Percentiles rank a stretch among this genome's conserved stretches.
These are phyloP conservation scores for Aegypius monachus DNA, from an alignment of 2,113 vertebrate species.

Conservation along the genomic window DNA sequence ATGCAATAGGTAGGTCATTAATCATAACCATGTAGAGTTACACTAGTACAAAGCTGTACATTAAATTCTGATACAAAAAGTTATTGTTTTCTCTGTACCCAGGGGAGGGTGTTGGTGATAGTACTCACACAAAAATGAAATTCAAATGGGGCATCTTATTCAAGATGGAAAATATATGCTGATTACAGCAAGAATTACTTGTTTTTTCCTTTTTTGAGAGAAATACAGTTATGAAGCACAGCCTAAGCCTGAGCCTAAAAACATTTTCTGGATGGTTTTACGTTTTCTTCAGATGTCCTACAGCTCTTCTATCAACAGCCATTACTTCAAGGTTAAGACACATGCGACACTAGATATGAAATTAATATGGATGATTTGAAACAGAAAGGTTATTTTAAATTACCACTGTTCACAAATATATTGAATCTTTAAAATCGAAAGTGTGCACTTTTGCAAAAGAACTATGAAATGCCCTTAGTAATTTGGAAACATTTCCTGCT, in stretches of 20 bases:
- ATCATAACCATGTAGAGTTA: background rate
- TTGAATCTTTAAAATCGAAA: background rate
- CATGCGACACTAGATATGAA: background rate
- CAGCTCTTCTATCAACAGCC: background rate
- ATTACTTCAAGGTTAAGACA: background rate
- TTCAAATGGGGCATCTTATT: background rate
- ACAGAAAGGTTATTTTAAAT: constrained; percentile 1
- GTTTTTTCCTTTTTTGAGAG: background rate
- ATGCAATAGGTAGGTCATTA: background rate
- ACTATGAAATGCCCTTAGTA: background rate
- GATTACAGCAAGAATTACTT: background rate
- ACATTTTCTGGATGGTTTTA: background rate
- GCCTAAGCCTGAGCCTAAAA: background rate
- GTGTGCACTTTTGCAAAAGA: background rate
- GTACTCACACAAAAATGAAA: background rate
- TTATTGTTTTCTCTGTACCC: background rate
- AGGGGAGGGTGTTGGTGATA: background rate
- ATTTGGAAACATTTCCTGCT: background rate
- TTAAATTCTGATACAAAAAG: background rate
- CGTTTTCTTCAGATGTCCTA: background rate
- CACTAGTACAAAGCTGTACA: background rate
- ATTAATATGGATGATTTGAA: constrained; percentile 3
- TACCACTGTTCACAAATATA: background rate
- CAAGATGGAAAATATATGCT: background rate
- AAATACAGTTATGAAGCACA: background rate